Conservation (phyloP, 2,113 vertebrate species). For the Microcebus lehilahytsara region DNA sequence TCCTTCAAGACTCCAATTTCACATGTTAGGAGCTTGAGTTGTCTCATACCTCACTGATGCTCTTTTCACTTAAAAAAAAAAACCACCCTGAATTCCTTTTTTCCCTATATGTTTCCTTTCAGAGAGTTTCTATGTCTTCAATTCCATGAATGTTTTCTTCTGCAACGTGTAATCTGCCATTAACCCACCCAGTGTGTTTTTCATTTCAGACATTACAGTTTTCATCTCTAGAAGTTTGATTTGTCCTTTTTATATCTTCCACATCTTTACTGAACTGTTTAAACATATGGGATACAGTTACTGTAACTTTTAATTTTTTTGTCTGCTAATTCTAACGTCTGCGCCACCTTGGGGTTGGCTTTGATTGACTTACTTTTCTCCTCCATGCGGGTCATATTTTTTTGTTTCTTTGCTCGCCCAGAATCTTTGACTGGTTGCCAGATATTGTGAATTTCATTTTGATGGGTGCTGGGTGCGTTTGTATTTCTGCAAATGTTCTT, state of each 20-base stretch:
- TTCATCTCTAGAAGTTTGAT: neutral
- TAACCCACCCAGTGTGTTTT: neutral
- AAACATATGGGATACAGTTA: neutral
- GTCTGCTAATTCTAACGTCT: neutral
- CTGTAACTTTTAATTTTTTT: neutral
- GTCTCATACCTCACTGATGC: neutral
- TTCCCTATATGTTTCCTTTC: neutral
- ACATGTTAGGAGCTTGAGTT: too few species aligned
- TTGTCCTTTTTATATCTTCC: neutral
- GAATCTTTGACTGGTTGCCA: neutral
- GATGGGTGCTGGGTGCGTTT: neutral
- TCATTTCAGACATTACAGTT: neutral
- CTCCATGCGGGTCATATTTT: neutral
- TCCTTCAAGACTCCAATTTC: neutral
- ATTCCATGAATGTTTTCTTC: neutral
- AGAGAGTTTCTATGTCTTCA: neutral
- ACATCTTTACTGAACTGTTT: neutral
- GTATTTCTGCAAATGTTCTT: too few species aligned
- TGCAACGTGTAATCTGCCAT: neutral
- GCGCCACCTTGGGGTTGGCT: neutral
- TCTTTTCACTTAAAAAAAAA: neutral
- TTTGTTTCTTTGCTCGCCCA: neutral
- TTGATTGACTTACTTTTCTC: neutral
- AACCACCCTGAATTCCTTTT: neutral
- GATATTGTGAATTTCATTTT: neutral